A percentile compares a stretch with the other conserved stretches of the same genome.
These are phyloP conservation scores for Linnaemya vulpina DNA, from an alignment of 2,888 invertebrate genomes.

Conservation along the genomic window DNA sequence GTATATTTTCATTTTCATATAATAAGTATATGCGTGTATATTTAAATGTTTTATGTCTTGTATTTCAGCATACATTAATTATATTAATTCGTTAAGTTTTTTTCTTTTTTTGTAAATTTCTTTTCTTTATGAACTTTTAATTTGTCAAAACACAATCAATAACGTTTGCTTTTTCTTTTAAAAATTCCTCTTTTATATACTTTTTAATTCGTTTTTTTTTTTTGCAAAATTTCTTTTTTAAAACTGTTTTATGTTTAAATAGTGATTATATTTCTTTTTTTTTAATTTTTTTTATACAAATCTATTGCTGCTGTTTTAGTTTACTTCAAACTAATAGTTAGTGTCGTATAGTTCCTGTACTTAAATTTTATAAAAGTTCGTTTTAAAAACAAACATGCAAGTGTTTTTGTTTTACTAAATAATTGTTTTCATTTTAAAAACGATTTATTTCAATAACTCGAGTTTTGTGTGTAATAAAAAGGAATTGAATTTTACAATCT, in stretches of 20 bases:
- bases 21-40: constrained; percentile 48
- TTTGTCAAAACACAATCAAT: constrained; percentile 50
- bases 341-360: constrained; percentile 8
- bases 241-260: constrained; percentile 26
- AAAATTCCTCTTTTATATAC: background rate
- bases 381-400: constrained; percentile 69
- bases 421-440: constrained; percentile 7
- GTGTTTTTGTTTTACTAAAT: constrained; percentile 23
- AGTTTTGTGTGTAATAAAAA: background rate
- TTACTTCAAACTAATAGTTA: constrained; percentile 18
- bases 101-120: constrained; percentile 9
- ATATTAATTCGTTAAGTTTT: constrained; percentile 44
- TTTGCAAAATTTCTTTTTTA: constrained; percentile 22
- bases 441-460: background rate
- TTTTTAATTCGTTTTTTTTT: constrained; percentile 15
- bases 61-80: constrained; percentile 63
- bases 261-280: constrained; percentile 8
- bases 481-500: background rate
- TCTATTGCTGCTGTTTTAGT: constrained; percentile 33
- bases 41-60: constrained; percentile 51
- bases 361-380: constrained; percentile 49
- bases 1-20: constrained; percentile 37
- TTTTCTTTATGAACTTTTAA: constrained; percentile 20
- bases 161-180: background rate
- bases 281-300: background rate